Evolutionary conservation across 2,797 vertebrate genomes (phyloP).

Genomic region (Smutsia gigantea): DNA sequence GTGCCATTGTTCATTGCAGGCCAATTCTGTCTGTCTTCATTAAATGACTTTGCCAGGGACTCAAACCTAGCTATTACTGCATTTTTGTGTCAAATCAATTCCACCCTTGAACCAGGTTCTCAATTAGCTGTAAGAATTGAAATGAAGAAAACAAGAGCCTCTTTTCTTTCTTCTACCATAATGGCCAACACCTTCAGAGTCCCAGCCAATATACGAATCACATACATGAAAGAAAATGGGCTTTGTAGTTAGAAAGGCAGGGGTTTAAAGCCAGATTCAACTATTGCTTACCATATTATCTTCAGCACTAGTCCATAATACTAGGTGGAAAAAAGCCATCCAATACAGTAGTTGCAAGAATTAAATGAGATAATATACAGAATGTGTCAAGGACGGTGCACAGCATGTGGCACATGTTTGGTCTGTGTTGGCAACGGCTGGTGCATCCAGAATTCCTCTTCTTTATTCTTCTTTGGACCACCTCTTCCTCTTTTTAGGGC

Average conservation of each 20-base stretch:
- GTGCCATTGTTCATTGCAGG: background rate
- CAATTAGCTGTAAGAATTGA: background rate
- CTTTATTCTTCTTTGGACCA: background rate
- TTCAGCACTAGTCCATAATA: background rate
- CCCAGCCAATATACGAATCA: background rate
- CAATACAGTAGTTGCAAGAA: background rate
- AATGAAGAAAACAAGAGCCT: background rate
- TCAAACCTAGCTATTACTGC: background rate
- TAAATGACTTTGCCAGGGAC: background rate
- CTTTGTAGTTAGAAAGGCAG: background rate
- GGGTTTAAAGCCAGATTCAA: background rate
- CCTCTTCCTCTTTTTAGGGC: background rate
- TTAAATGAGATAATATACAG: background rate
- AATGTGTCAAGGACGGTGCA: no score
- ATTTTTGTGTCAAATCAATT: background rate
- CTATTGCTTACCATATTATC: background rate
- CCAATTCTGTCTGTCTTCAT: background rate
- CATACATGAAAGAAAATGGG: background rate
- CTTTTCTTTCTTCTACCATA: background rate
- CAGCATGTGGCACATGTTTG: background rate
- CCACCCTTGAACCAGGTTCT: constrained; percentile 38
- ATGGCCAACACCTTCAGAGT: background rate
- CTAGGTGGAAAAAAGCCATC: background rate
- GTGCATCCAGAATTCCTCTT: background rate
- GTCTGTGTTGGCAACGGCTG: background rate